Percentiles rank a stretch among this genome's conserved stretches.
These are phyloP conservation scores for Rhadinocentrus ornatus DNA, from an alignment of 2,797 vertebrate species.

Conservation along the genomic window DNA sequence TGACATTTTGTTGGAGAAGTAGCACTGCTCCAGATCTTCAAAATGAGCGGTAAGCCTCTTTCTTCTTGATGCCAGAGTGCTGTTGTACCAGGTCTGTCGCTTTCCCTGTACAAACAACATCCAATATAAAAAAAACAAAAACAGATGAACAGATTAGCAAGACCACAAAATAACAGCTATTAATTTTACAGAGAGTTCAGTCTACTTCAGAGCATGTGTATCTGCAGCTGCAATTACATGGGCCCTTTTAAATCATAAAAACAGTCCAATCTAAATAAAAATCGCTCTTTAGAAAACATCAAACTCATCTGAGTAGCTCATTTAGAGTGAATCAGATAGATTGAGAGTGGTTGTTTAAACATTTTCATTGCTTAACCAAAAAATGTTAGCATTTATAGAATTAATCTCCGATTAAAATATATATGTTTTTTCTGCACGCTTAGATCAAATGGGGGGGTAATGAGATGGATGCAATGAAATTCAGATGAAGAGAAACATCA, in stretches of 20 bases:
- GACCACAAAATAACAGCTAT: neutral
- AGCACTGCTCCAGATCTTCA: constrained; percentile 98
- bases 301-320: too few relatives aligned
- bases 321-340: too few relatives aligned
- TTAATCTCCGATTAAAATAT: too few relatives aligned
- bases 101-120: constrained; percentile 84
- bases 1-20: constrained; percentile 98
- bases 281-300: neutral
- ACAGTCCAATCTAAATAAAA: neutral
- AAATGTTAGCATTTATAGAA: too few relatives aligned
- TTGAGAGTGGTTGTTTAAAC: too few relatives aligned
- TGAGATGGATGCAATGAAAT: too few relatives aligned
- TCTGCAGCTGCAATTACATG: neutral
- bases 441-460: too few relatives aligned
- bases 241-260: neutral
- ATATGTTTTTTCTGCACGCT: too few relatives aligned
- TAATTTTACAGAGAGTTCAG: neutral
- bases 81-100: constrained; percentile 97
- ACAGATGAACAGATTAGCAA: neutral
- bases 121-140: neutral
- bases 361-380: too few relatives aligned
- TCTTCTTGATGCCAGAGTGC: constrained; percentile 93
- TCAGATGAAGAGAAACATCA: too few relatives aligned
- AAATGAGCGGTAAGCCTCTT: constrained; percentile 97
- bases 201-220: neutral